Base-by-base conservation (phyloP, 2,797 vertebrate species). In the Pangasius mekongensis region DNA sequence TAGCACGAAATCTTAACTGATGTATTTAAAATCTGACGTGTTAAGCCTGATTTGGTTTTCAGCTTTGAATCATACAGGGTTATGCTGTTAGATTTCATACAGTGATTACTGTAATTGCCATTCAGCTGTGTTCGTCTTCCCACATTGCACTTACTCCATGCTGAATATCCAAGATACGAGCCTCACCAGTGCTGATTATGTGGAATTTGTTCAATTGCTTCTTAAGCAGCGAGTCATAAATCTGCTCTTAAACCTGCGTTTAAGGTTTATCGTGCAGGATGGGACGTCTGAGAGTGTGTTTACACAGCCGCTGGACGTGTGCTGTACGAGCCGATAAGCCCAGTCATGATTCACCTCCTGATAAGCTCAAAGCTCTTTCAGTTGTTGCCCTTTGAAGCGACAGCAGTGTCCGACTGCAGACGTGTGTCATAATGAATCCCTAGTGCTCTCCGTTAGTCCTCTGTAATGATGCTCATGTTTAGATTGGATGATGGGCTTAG, bases 291-390 rank as follows among this genome's bases (percentile, higher is more conserved):
- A 66, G 84, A 30, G 33, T 56, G 64, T 87, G 83, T 87, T 83
- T 85, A 73, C 56, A 71, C 86, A 60, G 66, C 64, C n/a, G 58
- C 33, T 22, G 64, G 71, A 56, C 14, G n/a, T 33, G 69, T 76
- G 22, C 66, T 43, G 80, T 36, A 24, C 33, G 2, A 36, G 22
- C 56, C 67, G 80, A 89, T 89, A 83, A 83, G 71, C 85, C 71
- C 20, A 9, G 82, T 33, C 36, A 27, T 49, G 88, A 89, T 87
- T 77, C 33, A 49, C 36, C 81, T 58, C 80, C 22, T 71, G 85
- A 89, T 87, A 52, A 80, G 39, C n/a, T 78, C n/a, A 52, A 69
- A 83, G 85, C 73, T 20, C n/a, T 60, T 84, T 78, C 3, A 74
- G 52, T 60, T 52, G 62, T 80, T 49, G 43, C 47, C n/a, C 27